Percentiles rank a stretch among this genome's conserved stretches.
These are phyloP conservation scores for Plagiodera versicolora DNA, from an alignment of 2,888 invertebrate genomes.

Conservation along the genomic window DNA sequence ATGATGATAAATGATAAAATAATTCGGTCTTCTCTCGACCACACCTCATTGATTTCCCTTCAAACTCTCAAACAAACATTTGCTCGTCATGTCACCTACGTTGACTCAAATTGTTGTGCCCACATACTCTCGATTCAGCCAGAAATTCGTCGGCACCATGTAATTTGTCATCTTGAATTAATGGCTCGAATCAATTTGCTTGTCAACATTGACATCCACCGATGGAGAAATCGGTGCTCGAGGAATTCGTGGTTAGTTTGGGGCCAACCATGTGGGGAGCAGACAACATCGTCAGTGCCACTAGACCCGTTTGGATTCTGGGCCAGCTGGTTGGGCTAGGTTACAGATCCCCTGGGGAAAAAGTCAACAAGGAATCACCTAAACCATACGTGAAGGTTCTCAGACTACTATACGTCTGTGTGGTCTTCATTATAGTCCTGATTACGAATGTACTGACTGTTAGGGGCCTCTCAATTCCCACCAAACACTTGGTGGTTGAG, in stretches of 20 bases:
- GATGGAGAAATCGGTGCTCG: neutral
- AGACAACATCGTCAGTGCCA: constrained; percentile 16
- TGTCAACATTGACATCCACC: constrained; percentile 12
- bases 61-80: too few species aligned
- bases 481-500: neutral
- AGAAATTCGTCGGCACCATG: too few species aligned
- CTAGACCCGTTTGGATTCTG: constrained; percentile 24
- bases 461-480: neutral
- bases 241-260: neutral
- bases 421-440: neutral
- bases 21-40: too few species aligned
- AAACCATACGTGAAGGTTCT: neutral
- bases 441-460: neutral
- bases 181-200: constrained; percentile 15
- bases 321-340: constrained; percentile 30
- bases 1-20: too few species aligned
- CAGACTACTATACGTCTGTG: constrained; percentile 9
- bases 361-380: neutral
- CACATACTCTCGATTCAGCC: neutral
- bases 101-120: neutral
- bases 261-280: constrained; percentile 16
- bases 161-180: neutral
- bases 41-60: too few species aligned
- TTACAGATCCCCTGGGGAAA: constrained; percentile 16
- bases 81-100: too few species aligned